phyloP scores from a whole-genome alignment of 2,113 vertebrate genomes.

The Urocynchramus pylzowi region DNA sequence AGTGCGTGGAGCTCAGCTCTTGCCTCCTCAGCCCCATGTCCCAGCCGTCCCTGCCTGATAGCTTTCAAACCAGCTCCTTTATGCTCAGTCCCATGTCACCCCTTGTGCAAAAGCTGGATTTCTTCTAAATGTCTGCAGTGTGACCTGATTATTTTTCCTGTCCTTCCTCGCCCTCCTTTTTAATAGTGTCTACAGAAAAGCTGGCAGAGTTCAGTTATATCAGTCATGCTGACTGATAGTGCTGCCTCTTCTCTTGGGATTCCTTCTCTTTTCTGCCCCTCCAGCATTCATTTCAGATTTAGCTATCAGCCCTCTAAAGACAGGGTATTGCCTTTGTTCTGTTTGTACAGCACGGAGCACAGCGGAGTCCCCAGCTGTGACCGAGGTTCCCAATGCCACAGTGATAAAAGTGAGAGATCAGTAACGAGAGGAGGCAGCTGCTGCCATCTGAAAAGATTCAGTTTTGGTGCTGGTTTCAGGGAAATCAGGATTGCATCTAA shows the following conservation, averaged over 20 bases:
- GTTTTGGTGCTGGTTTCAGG: slow-evolving; percentile 24
- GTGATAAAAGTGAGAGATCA: slow-evolving; percentile 54
- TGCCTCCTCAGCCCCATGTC: neutral
- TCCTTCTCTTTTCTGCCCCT: slow-evolving; percentile 51
- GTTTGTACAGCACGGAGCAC: slow-evolving; percentile 36
- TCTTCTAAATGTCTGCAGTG: slow-evolving; percentile 29
- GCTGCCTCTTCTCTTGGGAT: slow-evolving; percentile 53
- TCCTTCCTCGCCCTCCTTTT: slow-evolving; percentile 52
- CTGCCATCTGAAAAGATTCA: neutral
- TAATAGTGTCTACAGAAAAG: slow-evolving; percentile 39
- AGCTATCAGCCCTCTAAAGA: slow-evolving; percentile 54
- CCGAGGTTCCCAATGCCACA: slow-evolving; percentile 38
- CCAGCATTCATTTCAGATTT: slow-evolving; percentile 58
- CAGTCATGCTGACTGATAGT: slow-evolving; percentile 53
- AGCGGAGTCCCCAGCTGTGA: slow-evolving; percentile 55
- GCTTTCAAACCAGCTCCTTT: slow-evolving; percentile 27
- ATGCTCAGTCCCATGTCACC: neutral
- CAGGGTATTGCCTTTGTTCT: slow-evolving; percentile 59
- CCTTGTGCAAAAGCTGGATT: neutral
- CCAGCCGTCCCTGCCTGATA: neutral
- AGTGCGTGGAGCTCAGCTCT: neutral
- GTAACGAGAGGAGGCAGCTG: slow-evolving; percentile 50
- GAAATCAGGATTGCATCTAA: slow-evolving; percentile 11
- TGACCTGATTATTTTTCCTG: slow-evolving; percentile 58
- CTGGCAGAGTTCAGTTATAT: slow-evolving; percentile 41